Evolutionary conservation across 2,888 invertebrate species (phyloP), one percentile per base, ranked within the genome.

Genomic region (Charanyca ferruginea): DNA sequence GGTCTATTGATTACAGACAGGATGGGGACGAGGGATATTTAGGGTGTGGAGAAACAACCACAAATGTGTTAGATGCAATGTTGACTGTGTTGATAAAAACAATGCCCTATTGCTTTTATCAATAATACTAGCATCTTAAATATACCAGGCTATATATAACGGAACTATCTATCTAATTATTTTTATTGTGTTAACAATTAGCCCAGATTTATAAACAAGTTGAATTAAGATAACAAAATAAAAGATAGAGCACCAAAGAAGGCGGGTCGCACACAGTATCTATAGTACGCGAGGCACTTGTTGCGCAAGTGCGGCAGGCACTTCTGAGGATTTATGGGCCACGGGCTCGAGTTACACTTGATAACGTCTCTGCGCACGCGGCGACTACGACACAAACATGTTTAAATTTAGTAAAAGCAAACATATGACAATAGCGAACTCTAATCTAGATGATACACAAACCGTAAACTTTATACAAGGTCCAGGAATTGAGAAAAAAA

Each of bases 241-340:
- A 83, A 83, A 84, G 85, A 89, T 86, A 84, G 73, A 83, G 71
- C 73, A 72, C 74, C 67, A 77, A 81, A 85, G 66, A 48, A 80
- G 81, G 82, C 84, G 84, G 85, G 83, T 83, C 83, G 76, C 76
- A 75, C 77, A 82, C 81, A 28, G 38, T 35, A 87, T 88, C 83
- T 78, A 61, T 89, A 87, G 83, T 85, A 84, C 81, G 72, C 82
- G 81, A 86, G 84, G 77, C 90, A 91, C 90, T 93, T 92, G 92
- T 94, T 94, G 92, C 92, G 92, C 91, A 93, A 94, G 89, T 85
- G 89, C 84, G 86, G 84, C 86, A 82, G 85, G 79, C 89, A 91
- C 88, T 92, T 91, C 87, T 85, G 86, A 89, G 86, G 92, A 93
- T 93, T 93, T 94, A 93, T 93, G 89, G 88, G 91, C 86, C 90